Percentiles rank a stretch among this genome's conserved stretches.
Conservation (phyloP, 2,888 invertebrate species). For the Polymixis flavicincta region DNA sequence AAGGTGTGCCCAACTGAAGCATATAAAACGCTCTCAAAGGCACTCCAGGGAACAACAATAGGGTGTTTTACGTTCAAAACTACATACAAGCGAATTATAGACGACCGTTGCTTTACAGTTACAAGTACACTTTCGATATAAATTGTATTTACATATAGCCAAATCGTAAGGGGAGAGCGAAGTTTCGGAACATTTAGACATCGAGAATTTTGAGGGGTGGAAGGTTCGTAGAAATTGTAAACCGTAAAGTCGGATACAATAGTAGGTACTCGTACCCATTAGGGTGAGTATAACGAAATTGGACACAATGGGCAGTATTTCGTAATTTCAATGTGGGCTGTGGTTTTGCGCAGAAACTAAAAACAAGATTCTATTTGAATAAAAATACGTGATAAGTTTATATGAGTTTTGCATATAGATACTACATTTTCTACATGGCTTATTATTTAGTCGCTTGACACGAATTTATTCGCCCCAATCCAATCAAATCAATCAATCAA, state of each 20-base stretch:
- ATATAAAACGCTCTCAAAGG: conserved; percentile 81
- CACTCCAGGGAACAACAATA: conserved; percentile 82
- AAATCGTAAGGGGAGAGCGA: conserved; percentile 61
- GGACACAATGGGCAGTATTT: conserved; percentile 65
- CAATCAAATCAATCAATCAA: too few species aligned
- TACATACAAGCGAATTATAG: conserved; percentile 75
- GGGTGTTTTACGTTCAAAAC: conserved; percentile 79
- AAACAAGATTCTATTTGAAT: background rate
- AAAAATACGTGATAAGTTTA: background rate
- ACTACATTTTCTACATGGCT: too few species aligned
- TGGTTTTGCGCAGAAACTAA: conserved; percentile 9
- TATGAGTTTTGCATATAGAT: conserved; percentile 8
- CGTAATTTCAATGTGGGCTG: conserved; percentile 22
- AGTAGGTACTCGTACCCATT: conserved; percentile 67
- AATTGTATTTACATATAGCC: conserved; percentile 66
- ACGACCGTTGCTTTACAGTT: conserved; percentile 68
- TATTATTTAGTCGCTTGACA: too few species aligned
- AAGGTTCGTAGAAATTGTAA: conserved; percentile 59
- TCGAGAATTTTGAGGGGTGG: conserved; percentile 62
- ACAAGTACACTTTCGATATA: conserved; percentile 71
- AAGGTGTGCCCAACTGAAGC: conserved; percentile 77
- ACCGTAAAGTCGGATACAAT: conserved; percentile 72
- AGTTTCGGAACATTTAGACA: conserved; percentile 66
- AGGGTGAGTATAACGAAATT: conserved; percentile 70
- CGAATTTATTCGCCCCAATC: too few species aligned